Base-by-base conservation (phyloP, 2,888 invertebrate species). In the Pimpla rufipes region DNA sequence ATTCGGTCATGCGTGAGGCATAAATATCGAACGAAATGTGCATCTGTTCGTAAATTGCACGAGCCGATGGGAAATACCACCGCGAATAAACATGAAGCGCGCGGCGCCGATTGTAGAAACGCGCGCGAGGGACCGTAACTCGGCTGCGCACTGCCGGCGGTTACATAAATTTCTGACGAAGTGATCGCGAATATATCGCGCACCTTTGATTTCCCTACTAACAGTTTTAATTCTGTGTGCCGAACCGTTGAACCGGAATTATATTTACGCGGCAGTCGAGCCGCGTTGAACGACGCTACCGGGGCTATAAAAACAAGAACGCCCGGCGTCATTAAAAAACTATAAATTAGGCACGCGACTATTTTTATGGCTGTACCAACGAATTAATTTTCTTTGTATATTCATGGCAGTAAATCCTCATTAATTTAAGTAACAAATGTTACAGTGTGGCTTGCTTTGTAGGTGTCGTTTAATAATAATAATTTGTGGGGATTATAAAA, bases 31-130 rank as follows among this genome's bases (percentile, higher is more conserved):
- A 35, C 76, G 64, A 70, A 73, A 81, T 64, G 62, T 62, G 81
- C 75, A 75, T 74, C 78, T 78, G 78, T 81, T 81, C 74, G 84
- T 75, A 81, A 81, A 84, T 81, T 78, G 71, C 57, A 23, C 13
- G 74, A 70, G 50, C 23, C 50, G 57, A 83, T 67, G 57, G 42
- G 75, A 83, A 85, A 77, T 77, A 47, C 57, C 64, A 75, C 29
- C 64, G 37, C 42, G 62, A 83, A 73, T 83, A 77, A 83, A 83
- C 83, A 79, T 55, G 83, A 76, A 62, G 79, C 79, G 29, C 59
- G 47, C 57, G n/a, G n/a, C n/a, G n/a, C n/a, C n/a, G 66, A 64
- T 21, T 64, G 40, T 18, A 16, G 64, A 64, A 64, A 64, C 64
- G 40, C 16, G 21, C 13, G 59, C 7, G 5, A 16, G 3, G 23